Evolutionary conservation across 2,888 invertebrate species (phyloP), one percentile per base, ranked within the genome.

Genomic region (Heteromurus nitidus): DNA sequence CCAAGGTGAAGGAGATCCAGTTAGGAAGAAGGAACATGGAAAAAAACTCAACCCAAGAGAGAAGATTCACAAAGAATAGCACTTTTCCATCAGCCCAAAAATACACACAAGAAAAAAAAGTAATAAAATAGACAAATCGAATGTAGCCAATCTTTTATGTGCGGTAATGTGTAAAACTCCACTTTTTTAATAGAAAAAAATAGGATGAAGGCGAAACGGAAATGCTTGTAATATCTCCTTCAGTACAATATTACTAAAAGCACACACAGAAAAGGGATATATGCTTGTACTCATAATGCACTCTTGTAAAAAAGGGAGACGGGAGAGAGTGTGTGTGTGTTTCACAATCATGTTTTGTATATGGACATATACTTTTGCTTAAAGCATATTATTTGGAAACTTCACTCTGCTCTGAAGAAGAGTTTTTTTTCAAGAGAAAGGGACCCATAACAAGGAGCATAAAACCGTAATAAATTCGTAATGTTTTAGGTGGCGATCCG

Each of bases 401-500:
- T 36, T 3, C n/a, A 47, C n/a, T 47, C 16, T 47, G 47, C 47
- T 36, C 47, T 47, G 65, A 42, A 75, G 67, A 65, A 75, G 67
- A 67, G 65, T 75, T 73, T 64, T 28, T 30, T 24, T 58, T 47
- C 65, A 26, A 67, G 75, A 80, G 65, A 72, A 64, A 74, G 69
- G 55, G 69, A 74, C 36, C 68, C 82, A 82, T 82, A 82, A 82
- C 68, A 75, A 64, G 80, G 67, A 65, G 82, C 76, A 77, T 82
- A 77, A 82, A 77, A 77, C 82, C 82, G 77, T 82, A 82, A 77
- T 82, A 82, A 82, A 82, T 77, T 82, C 77, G 82, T 82, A 82
- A 82, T 82, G 82, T 77, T 70, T n/a, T n/a, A n/a, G n/a, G n/a
- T n/a, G n/a, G n/a, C n/a, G n/a, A n/a, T n/a, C n/a, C n/a, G n/a